phyloP scores from a whole-genome alignment of 1,140 invertebrate genomes.

The Drosophila mojavensis region DNA sequence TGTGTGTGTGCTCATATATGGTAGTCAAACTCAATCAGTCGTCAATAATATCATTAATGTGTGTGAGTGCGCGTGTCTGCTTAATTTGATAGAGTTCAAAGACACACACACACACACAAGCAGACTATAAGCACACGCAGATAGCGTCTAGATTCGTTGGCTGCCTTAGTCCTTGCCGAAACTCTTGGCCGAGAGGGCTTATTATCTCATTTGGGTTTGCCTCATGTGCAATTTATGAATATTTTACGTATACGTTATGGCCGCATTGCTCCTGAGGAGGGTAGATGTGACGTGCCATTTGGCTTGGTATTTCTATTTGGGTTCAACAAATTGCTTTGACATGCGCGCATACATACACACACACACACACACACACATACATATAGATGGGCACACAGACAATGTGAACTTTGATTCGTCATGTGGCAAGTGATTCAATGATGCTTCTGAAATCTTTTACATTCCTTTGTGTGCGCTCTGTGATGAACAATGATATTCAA shows the following conservation, averaged over 20 bases:
- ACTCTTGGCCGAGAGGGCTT: constrained; percentile 36
- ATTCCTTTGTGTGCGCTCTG: constrained; percentile 11
- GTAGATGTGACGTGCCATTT: constrained; percentile 20
- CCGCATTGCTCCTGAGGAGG: constrained; percentile 21
- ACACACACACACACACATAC: constrained; percentile 10
- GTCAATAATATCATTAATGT: constrained; percentile 76
- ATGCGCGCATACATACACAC: constrained; percentile 1
- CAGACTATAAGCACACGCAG: background rate
- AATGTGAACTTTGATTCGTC: constrained; percentile 14
- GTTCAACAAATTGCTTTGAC: constrained; percentile 44
- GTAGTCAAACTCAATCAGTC: constrained; percentile 55
- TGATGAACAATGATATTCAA: constrained; percentile 7
- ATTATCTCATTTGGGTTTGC: constrained; percentile 54
- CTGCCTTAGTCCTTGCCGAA: background rate
- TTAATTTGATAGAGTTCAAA: constrained; percentile 44
- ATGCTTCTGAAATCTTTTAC: background rate
- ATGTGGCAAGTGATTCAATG: constrained; percentile 10
- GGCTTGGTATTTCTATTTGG: constrained; percentile 32
- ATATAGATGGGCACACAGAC: constrained; percentile 11
- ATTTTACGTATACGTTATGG: constrained; percentile 62
- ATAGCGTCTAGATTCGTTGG: constrained; percentile 14
- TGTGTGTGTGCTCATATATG: constrained; percentile 5
- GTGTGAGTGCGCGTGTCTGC: constrained; percentile 1
- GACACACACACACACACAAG: background rate
- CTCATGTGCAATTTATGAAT: constrained; percentile 66